These are phyloP conservation scores for Monochamus alternatus DNA, from an alignment of 2,888 invertebrate species.

Conservation along the genomic window DNA sequence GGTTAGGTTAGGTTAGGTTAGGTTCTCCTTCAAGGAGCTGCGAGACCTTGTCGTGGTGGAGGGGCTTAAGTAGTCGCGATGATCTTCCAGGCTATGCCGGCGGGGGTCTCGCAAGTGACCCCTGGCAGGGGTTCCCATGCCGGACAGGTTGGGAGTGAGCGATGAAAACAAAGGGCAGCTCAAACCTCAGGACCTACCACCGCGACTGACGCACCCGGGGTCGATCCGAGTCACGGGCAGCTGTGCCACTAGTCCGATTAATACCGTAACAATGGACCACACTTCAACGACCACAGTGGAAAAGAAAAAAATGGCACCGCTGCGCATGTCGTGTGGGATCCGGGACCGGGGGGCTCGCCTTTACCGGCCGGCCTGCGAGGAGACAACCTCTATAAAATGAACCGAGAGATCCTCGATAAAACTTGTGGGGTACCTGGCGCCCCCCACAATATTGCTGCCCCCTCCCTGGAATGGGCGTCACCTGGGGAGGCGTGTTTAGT, in stretches of 20 bases:
- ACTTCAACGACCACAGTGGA: background rate
- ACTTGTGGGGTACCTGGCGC: background rate
- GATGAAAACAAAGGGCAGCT: conserved; percentile 21
- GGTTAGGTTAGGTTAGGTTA: background rate
- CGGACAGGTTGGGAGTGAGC: conserved; percentile 1
- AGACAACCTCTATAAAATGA: conserved; percentile 5
- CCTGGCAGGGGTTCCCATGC: conserved; percentile 13
- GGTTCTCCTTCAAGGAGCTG: conserved; percentile 19
- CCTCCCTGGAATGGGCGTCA: background rate
- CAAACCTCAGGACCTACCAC: conserved; percentile 8
- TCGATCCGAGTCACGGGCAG: background rate
- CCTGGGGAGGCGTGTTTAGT: background rate
- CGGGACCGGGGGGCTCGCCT: background rate
- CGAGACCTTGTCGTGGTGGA: conserved; percentile 26
- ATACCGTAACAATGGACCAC: background rate
- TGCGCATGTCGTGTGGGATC: background rate
- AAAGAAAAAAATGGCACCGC: background rate
- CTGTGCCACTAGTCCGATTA: background rate
- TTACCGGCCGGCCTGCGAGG: conserved; percentile 17
- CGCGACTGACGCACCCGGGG: background rate
- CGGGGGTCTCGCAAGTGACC: background rate
- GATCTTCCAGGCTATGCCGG: conserved; percentile 6
- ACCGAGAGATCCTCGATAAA: background rate
- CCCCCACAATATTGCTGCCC: background rate
- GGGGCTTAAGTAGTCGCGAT: conserved; percentile 17